Evolutionary conservation across 2,113 vertebrate species (phyloP), one percentile per base, ranked within the genome.

Genomic region (Notarius quadriscutis): DNA sequence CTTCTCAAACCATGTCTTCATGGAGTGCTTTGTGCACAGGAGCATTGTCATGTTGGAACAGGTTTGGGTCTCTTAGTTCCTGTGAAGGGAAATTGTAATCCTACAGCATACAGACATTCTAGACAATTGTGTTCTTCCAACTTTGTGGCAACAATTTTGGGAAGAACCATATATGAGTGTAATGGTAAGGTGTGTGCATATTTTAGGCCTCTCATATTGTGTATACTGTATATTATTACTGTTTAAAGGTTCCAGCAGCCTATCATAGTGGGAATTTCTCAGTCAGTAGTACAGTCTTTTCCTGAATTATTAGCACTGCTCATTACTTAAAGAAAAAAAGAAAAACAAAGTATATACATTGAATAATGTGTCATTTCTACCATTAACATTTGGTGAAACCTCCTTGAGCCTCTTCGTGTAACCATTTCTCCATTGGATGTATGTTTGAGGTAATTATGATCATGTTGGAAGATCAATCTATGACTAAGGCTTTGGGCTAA

Each of bases 281-380:
- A 79, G 63, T 84, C 75, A 84, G 85, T 51, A 81, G 18, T 58
- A 72, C n/a, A 75, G 8, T 48, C 53, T 18, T 57, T 25, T 58
- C 27, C 7, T 1, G 2, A 57, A 65, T 50, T 51, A 71, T 69
- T 15, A 69, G n/a, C 27, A 30, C n/a, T 69, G 67, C n/a, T 69
- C 14, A 34, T 30, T 18, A 72, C 41, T 8, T 67, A 65, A 30
- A 8, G 12, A 17, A 78, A 5, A 27, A 80, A 8, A 22, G 22
- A 62, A 22, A 12, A 11, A 18, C 41, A 57, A 18, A 27, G 14
- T 14, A 69, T 72, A 8, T 72, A 72, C 69, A 74, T 20, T 51
- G 9, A 51, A n/a, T 77, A n/a, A 25, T 25, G 9, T 75, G 10
- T 25, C 5, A 25, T 77, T 51, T 69, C 4, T 15, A 53, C 53